phyloP scores from a whole-genome alignment of 2,113 vertebrate species.

The Ranitomeya variabilis region DNA sequence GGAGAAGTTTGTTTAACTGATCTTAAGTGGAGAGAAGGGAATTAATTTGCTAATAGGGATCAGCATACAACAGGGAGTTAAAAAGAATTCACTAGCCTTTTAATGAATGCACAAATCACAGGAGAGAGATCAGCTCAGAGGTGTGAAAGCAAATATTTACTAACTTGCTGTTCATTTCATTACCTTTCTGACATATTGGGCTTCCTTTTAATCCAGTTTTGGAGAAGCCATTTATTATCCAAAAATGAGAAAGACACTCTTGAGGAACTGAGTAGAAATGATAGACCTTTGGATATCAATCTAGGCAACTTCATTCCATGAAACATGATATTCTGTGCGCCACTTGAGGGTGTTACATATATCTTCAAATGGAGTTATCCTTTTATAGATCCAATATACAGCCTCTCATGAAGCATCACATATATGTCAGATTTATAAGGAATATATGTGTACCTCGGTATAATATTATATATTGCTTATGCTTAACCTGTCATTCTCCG shows the following conservation, averaged over 20 bases:
- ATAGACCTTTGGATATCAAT: neutral
- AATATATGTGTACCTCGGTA: too few relatives aligned
- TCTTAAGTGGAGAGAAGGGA: conserved; percentile 42
- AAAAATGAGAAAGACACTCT: neutral
- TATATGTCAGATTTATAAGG: too few relatives aligned
- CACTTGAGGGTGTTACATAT: too few relatives aligned
- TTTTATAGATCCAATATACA: too few relatives aligned
- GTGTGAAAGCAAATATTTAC: conserved; percentile 57
- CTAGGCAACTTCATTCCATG: too few relatives aligned
- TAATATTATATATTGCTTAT: too few relatives aligned
- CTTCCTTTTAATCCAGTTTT: neutral
- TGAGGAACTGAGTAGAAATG: neutral
- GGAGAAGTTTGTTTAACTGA: conserved; percentile 36
- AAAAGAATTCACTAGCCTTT: conserved; percentile 33
- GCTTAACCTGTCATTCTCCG: too few relatives aligned
- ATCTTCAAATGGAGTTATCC: too few relatives aligned
- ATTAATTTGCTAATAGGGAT: conserved; percentile 49
- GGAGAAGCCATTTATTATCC: neutral
- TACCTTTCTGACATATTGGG: neutral
- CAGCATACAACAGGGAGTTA: conserved; percentile 11
- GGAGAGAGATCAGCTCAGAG: conserved; percentile 7
- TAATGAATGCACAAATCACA: conserved; percentile 39
- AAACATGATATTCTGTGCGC: too few relatives aligned
- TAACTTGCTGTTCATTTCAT: conserved; percentile 26
- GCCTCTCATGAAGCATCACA: too few relatives aligned